Conservation (phyloP, 2,113 vertebrate genomes). For the Gopherus flavomarginatus region DNA sequence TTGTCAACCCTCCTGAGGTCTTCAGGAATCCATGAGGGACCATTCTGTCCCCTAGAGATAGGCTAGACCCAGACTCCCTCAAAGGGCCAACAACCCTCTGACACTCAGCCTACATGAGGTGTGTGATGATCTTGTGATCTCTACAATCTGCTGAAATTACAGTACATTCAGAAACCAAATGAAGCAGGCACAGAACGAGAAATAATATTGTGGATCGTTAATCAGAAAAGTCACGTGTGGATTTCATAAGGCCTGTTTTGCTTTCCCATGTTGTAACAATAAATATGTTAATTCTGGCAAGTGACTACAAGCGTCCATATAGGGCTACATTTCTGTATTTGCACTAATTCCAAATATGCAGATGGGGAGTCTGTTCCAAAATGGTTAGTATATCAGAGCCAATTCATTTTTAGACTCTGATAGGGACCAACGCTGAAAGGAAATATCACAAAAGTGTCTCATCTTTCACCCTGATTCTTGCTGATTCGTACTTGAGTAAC, state of each 20-base stretch:
- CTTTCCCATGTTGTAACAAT: not conserved
- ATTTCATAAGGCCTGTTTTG: not conserved
- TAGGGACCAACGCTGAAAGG: not conserved
- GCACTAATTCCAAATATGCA: not conserved
- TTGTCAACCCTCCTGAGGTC: not conserved
- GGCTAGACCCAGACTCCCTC: not conserved
- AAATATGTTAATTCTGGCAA: not conserved
- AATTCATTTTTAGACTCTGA: not conserved
- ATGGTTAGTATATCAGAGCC: not conserved
- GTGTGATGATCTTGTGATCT: not conserved
- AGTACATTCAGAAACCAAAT: fast-evolving
- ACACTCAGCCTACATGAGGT: too few relatives aligned
- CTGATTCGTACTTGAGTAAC: not conserved
- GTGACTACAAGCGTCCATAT: not conserved
- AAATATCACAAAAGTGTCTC: not conserved
- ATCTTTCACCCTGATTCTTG: not conserved
- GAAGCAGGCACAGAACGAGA: not conserved
- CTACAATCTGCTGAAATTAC: not conserved
- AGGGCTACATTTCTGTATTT: not conserved
- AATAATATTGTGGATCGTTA: not conserved
- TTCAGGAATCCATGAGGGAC: not conserved
- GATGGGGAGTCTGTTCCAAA: fast-evolving
- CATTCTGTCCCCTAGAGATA: not conserved
- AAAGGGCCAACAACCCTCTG: not conserved
- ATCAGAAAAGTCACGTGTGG: not conserved